A percentile compares a stretch with the other conserved stretches of the same genome.
phyloP scores from a whole-genome alignment of 2,888 invertebrate species.

The Tipula helvola region DNA sequence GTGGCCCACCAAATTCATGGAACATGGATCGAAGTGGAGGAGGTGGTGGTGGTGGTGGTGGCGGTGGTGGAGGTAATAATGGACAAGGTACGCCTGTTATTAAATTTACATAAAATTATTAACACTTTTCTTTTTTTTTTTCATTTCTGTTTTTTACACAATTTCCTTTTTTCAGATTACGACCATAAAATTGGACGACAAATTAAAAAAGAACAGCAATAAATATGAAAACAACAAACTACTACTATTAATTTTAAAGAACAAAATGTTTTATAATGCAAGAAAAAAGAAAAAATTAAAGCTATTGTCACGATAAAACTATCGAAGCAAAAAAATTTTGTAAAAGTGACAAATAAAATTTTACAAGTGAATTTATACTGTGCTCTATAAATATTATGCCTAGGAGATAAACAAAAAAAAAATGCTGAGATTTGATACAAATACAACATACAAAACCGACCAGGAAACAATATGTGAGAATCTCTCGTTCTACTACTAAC shows the following conservation, averaged over 20 bases:
- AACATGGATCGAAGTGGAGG: slow-evolving; percentile 40
- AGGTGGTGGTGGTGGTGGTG: slow-evolving; percentile 39
- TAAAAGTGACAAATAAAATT: background rate
- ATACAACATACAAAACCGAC: background rate
- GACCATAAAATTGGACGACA: slow-evolving; percentile 7
- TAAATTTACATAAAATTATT: background rate
- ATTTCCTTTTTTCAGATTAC: background rate
- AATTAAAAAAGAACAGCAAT: slow-evolving; percentile 8
- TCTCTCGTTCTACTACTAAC: background rate
- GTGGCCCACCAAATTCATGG: slow-evolving; percentile 41
- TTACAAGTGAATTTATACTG: background rate
- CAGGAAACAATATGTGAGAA: background rate
- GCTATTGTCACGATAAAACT: background rate
- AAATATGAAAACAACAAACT: background rate
- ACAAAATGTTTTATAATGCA: background rate
- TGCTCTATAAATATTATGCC: background rate
- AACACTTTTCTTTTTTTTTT: background rate
- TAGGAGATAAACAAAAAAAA: background rate
- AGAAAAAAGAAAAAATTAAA: background rate
- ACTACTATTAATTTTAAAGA: background rate
- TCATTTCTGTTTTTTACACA: background rate
- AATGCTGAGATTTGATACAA: background rate
- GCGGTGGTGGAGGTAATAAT: slow-evolving; percentile 20
- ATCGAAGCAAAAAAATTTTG: background rate
- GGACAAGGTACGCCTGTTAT: background rate